Conservation (phyloP, 2,888 invertebrate species). For the Andrena camellia region DNA sequence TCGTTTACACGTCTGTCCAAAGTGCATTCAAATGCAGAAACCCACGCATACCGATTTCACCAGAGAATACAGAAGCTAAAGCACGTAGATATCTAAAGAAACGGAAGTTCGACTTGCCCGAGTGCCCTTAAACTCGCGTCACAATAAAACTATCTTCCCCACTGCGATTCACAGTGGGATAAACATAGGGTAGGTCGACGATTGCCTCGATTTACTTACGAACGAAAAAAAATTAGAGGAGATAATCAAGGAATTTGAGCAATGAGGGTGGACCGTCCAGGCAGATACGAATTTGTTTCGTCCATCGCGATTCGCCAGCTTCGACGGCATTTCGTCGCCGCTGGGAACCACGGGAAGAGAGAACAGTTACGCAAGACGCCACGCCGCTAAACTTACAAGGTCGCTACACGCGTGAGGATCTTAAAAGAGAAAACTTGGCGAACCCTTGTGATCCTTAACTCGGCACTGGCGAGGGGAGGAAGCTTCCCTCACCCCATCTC, state of each 20-base stretch:
- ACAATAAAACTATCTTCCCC: neutral
- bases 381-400: neutral
- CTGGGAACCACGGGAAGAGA: neutral
- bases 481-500: neutral
- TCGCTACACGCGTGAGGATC: neutral
- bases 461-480: too few relatives aligned
- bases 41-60: too few relatives aligned
- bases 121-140: too few relatives aligned
- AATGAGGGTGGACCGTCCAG: constrained; percentile 1
- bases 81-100: too few relatives aligned
- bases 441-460: neutral
- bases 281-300: neutral
- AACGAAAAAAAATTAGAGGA: neutral
- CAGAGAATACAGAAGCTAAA: too few relatives aligned
- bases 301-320: neutral
- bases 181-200: neutral
- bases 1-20: too few relatives aligned
- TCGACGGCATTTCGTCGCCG: neutral
- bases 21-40: too few relatives aligned
- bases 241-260: neutral
- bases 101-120: too few relatives aligned
- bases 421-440: constrained; percentile 7
- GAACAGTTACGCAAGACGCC: neutral
- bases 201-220: constrained; percentile 4
- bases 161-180: neutral